phyloP scores from a whole-genome alignment of 2,797 vertebrate species.

The Crax fasciolata region DNA sequence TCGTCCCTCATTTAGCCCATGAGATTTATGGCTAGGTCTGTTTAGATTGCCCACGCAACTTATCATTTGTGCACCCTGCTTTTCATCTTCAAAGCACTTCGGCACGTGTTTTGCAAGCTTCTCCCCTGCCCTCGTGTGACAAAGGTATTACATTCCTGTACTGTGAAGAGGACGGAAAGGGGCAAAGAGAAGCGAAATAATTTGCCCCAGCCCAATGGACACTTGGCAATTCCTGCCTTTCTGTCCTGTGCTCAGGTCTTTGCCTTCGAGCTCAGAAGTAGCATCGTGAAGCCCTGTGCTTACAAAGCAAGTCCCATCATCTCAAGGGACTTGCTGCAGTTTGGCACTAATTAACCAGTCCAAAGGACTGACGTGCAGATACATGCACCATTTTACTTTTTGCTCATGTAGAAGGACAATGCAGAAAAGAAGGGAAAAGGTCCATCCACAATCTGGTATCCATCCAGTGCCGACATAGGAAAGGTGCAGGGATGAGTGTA shows the following conservation, averaged over 20 bases:
- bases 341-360: background rate
- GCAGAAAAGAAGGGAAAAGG: background rate
- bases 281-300: background rate
- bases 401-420: background rate
- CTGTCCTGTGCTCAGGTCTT: background rate
- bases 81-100: constrained; percentile 10
- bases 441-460: background rate
- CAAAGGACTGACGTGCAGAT: background rate
- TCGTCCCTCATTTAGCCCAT: background rate
- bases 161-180: background rate
- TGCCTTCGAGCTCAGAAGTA: background rate
- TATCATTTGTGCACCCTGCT: background rate
- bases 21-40: background rate
- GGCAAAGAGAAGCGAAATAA: background rate
- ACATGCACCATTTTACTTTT: background rate
- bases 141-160: background rate
- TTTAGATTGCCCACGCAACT: background rate
- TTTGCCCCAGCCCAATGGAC: background rate
- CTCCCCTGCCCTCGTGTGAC: background rate
- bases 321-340: background rate
- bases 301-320: background rate
- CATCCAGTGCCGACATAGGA: rapidly evolving
- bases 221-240: background rate
- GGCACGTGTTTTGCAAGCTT: constrained; percentile 11
- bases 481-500: background rate